Percentiles rank a stretch among this genome's conserved stretches.
These are phyloP conservation scores for Herpetotheres cachinnans DNA, from an alignment of 2,113 vertebrate genomes.

Conservation along the genomic window DNA sequence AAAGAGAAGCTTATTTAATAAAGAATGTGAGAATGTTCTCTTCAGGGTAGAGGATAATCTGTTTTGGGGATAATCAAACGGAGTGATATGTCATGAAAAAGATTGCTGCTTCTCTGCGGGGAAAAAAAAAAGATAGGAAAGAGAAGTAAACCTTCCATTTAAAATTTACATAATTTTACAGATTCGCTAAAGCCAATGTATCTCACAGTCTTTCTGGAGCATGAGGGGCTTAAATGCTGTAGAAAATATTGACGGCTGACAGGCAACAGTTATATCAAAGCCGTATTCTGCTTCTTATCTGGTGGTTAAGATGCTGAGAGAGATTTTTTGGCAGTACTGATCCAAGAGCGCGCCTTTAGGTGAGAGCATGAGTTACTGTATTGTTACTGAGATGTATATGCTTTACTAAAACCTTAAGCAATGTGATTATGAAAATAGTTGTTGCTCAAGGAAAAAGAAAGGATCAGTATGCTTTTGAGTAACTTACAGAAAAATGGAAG, in stretches of 20 bases:
- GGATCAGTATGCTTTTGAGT: not conserved
- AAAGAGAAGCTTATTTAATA: not conserved
- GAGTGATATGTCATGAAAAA: not conserved
- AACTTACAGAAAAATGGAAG: not conserved
- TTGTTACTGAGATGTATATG: not conserved
- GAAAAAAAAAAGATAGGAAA: not conserved
- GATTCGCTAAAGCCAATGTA: not conserved
- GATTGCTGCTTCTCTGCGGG: fast-evolving
- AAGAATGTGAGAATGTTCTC: not conserved
- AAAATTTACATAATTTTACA: not conserved
- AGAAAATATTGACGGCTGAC: not conserved
- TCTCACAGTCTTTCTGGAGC: not conserved
- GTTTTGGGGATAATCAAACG: not conserved
- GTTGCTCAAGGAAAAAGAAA: not conserved
- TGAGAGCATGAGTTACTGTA: not conserved
- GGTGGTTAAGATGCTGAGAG: not conserved
- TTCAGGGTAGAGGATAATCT: not conserved
- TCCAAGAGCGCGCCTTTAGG: not conserved
- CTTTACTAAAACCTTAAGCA: not conserved
- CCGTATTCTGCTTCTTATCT: not conserved
- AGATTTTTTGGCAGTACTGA: not conserved
- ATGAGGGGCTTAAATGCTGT: not conserved
- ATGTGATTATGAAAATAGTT: not conserved
- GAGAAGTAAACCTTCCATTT: not conserved
- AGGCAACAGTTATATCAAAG: not conserved